These are phyloP conservation scores for Stomatorhinus ivindoensis DNA, from an alignment of 2,113 vertebrate species.

Conservation along the genomic window DNA sequence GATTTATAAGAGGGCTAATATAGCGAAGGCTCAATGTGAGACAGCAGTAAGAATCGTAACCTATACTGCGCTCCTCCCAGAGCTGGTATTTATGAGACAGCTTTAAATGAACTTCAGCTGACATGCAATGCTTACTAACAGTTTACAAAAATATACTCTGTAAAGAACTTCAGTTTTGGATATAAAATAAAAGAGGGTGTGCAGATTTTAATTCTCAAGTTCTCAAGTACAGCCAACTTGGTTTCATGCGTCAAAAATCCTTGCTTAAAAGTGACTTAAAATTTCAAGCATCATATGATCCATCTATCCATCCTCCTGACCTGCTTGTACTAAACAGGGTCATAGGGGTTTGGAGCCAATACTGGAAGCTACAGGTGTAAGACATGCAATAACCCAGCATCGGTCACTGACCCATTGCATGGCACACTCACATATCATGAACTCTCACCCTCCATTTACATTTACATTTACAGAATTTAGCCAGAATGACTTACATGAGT, in stretches of 20 bases:
- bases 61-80: not conserved
- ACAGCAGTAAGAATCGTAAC: slow-evolving; percentile 33
- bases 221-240: not conserved
- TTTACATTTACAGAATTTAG: too few relatives aligned
- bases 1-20: slow-evolving; percentile 38
- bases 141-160: not conserved
- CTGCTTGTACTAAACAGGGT: not conserved
- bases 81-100: slow-evolving; percentile 17
- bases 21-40: slow-evolving; percentile 23
- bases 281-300: not conserved
- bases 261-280: slow-evolving; percentile 9
- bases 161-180: not conserved
- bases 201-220: not conserved
- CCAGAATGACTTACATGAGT: too few relatives aligned
- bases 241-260: not conserved
- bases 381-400: not conserved
- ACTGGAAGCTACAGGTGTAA: not conserved
- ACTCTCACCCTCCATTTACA: not conserved
- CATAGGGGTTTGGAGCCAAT: not conserved
- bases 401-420: not conserved
- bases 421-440: not conserved
- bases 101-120: slow-evolving; percentile 17
- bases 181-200: not conserved
- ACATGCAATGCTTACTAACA: not conserved
- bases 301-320: not conserved